These are phyloP conservation scores for Trichechus manatus DNA, from an alignment of 2,113 vertebrate species.

Conservation along the genomic window DNA sequence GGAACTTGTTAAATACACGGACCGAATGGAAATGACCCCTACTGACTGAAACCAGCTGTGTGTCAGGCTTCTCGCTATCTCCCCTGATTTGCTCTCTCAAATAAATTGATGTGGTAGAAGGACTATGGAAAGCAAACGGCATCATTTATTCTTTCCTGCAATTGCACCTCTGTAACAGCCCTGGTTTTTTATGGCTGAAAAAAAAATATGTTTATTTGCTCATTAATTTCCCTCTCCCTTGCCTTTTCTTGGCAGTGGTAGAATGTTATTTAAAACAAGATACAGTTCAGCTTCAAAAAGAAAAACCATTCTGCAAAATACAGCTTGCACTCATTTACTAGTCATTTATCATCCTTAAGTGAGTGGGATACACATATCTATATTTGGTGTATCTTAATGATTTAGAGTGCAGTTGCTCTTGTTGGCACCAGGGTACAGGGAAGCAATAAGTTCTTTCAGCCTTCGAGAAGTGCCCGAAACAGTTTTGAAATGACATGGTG, in stretches of 20 bases:
- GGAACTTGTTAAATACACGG: slow-evolving; percentile 93
- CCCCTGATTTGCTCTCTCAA: slow-evolving; percentile 86
- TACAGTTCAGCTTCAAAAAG: slow-evolving; percentile 75
- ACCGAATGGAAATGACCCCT: slow-evolving; percentile 89
- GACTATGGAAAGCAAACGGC: slow-evolving; percentile 81
- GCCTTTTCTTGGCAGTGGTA: slow-evolving; percentile 71
- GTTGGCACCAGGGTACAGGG: neutral
- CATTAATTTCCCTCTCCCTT: slow-evolving; percentile 78
- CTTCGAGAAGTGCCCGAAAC: neutral
- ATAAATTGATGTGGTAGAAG: slow-evolving; percentile 85
- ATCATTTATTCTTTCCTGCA: slow-evolving; percentile 81
- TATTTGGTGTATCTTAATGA: slow-evolving; percentile 66
- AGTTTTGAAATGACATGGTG: neutral
- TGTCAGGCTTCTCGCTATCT: slow-evolving; percentile 82
- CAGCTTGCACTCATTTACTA: slow-evolving; percentile 79
- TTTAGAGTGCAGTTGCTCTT: slow-evolving; percentile 15
- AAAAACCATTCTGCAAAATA: slow-evolving; percentile 77
- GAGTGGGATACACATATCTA: slow-evolving; percentile 65
- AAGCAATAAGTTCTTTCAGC: neutral
- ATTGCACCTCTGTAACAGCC: slow-evolving; percentile 72
- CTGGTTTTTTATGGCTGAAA: slow-evolving; percentile 82
- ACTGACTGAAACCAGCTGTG: slow-evolving; percentile 93
- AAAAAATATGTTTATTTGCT: slow-evolving; percentile 80
- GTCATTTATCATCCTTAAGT: slow-evolving; percentile 77
- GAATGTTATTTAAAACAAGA: slow-evolving; percentile 78